Base-by-base conservation (phyloP, 2,797 vertebrate genomes). In the Geotrypetes seraphini region DNA sequence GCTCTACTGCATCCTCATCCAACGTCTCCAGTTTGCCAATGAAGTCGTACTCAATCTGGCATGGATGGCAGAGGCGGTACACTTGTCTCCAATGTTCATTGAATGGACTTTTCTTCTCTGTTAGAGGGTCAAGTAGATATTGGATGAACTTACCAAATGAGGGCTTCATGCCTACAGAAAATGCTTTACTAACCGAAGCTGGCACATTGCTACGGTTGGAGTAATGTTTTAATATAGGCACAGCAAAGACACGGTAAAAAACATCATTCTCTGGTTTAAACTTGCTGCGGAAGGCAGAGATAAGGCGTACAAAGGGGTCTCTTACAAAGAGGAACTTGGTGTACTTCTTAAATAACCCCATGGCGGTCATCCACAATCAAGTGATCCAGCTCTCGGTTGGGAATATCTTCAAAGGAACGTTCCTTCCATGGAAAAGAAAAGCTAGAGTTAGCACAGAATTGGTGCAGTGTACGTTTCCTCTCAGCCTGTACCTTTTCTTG, bases 41-140 rank as follows among this genome's bases (percentile, higher is more conserved):
- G 20, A 96, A 96, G 60, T 96, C 92, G 1, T 96, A 96, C 45
- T 94, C 87, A 21, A 96, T 94, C 75, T 96, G 92, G 68, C 92
- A 95, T 0, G 92, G 92, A 15, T 96, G 92, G 63, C 92, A 96
- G 2, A 96, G 81, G 2, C 90, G 89, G 47, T 98, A 88, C 9
- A 92, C 75, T 62, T 99, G 95, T 39, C 85, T 63, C 96, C 96
- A 99, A 73, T 98, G 96, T 73, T 99, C 96, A 1, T 99, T 98
- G 62, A 96, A 99, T 10, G 92, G 87, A 47, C 63, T 76, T 57
- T 88, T 74, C 59, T 79, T 79, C 79, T 97, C 95, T 1, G 95
- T 97, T 71, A 69, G 79, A 1, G 90, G 83, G 69, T 98, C 96
- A 71, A 98, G 75, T 16, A 98, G 83, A 57, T 99, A 99, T 74